A percentile compares a stretch with the other conserved stretches of the same genome.
phyloP scores from a whole-genome alignment of 30 jellyfish, hydroid and myxozoan genomes.

The Aurelia coerulea region DNA sequence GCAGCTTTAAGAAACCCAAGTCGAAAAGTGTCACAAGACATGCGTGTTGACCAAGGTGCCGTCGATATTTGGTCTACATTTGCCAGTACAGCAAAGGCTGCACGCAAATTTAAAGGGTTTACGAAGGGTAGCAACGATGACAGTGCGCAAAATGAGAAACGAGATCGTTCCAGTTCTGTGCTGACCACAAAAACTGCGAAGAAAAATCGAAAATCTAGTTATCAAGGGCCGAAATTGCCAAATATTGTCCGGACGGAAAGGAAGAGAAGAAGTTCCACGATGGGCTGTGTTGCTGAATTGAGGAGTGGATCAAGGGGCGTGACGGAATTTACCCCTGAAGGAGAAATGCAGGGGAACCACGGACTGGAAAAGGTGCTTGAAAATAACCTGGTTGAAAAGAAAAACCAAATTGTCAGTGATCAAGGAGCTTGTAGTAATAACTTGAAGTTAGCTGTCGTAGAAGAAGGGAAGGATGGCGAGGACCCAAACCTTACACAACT shows the following conservation, averaged over 20 bases:
- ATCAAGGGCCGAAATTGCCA: background rate
- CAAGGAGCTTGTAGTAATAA: background rate
- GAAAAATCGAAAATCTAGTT: background rate
- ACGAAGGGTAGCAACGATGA: no score
- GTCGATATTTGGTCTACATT: background rate
- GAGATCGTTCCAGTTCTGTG: background rate
- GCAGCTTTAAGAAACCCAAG: background rate
- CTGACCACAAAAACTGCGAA: background rate
- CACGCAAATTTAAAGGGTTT: background rate
- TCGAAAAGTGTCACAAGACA: background rate
- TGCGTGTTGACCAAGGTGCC: background rate
- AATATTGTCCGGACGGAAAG: background rate
- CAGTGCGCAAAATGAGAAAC: no score
- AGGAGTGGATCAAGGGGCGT: background rate
- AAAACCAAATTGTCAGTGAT: background rate
- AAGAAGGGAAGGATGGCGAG: background rate
- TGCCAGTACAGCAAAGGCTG: background rate
- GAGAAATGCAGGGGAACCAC: background rate
- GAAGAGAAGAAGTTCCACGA: slow-evolving; percentile 18
- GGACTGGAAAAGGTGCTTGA: background rate
- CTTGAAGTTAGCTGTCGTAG: background rate
- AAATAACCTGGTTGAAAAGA: background rate
- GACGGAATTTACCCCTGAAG: background rate
- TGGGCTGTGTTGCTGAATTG: slow-evolving; percentile 24
- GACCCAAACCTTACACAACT: background rate